Conservation (phyloP, 2,113 vertebrate species). For the Riparia riparia region DNA sequence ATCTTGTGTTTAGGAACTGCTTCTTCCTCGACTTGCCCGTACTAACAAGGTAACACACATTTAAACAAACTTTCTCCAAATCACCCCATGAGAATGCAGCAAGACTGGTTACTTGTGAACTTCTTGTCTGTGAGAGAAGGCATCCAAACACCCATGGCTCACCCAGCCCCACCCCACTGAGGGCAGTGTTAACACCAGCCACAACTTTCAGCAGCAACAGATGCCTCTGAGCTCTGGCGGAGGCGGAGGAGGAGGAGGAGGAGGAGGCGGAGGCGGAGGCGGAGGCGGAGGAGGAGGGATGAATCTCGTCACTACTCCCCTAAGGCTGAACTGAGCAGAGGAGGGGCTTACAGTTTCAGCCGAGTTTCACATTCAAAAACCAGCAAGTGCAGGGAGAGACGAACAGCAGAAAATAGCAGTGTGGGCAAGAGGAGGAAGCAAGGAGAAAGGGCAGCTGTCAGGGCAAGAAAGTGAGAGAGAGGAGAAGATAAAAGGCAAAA, state of each 20-base stretch:
- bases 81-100: background rate
- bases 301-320: background rate
- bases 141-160: background rate
- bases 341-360: background rate
- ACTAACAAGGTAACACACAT: background rate
- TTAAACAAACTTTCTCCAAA: background rate
- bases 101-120: background rate
- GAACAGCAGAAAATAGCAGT: background rate
- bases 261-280: background rate
- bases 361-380: background rate
- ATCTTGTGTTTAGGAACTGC: background rate
- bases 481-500: background rate
- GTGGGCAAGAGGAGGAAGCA: background rate
- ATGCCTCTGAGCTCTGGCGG: rapidly evolving
- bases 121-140: background rate
- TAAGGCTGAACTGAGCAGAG: background rate
- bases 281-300: background rate
- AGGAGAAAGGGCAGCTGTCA: background rate
- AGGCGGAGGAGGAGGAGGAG: background rate
- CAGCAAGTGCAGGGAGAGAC: background rate
- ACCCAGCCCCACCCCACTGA: background rate
- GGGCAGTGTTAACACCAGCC: rapidly evolving
- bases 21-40: background rate
- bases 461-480: background rate
- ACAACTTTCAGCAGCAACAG: rapidly evolving